Evolutionary conservation across 2,797 vertebrate genomes (phyloP).

Genomic region (Tadarida brasiliensis): DNA sequence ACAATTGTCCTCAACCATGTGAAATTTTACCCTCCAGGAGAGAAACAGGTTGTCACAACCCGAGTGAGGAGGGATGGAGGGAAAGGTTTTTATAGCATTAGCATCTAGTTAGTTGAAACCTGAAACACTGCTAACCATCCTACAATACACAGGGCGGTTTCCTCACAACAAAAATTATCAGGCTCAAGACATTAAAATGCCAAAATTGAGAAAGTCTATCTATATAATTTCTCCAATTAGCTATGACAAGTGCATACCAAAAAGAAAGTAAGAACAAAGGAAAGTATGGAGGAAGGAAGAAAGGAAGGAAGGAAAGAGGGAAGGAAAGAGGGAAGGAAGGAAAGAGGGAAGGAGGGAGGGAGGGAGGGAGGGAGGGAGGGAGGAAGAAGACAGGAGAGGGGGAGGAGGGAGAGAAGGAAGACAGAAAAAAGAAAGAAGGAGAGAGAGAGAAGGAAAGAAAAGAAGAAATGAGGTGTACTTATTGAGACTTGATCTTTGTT

Average conservation of each 20-base stretch:
- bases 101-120: neutral
- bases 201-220: neutral
- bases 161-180: neutral
- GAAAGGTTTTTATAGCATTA: neutral
- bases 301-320: neutral
- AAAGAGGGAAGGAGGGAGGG: neutral
- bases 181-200: neutral
- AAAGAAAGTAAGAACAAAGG: neutral
- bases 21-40: neutral
- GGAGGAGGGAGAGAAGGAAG: neutral
- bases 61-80: neutral
- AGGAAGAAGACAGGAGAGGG: rapidly evolving
- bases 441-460: neutral
- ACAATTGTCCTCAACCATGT: neutral
- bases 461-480: neutral
- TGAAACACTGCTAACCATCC: neutral
- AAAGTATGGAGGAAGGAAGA: neutral
- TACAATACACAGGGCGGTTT: neutral
- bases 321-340: no score
- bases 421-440: no score
- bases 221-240: neutral
- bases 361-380: no score
- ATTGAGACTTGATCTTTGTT: neutral
- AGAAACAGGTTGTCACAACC: neutral
- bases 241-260: neutral